A percentile compares a stretch with the other conserved stretches of the same genome.
Evolutionary conservation across 2,888 invertebrate genomes (phyloP).

Genomic region (Cosmorhoe ocellata): DNA sequence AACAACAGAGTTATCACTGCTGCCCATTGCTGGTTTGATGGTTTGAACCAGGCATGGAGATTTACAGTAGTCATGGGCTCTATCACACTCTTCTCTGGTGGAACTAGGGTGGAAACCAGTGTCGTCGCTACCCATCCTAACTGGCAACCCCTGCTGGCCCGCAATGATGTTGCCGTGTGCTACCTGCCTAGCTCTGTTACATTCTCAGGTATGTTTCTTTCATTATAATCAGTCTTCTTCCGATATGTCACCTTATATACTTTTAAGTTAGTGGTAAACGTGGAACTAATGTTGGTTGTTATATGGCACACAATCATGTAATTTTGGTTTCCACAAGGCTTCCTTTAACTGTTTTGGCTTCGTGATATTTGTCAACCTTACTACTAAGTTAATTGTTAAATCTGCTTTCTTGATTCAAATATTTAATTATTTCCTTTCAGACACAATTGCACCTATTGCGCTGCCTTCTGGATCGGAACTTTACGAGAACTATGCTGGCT

Average conservation of each 20-base stretch:
- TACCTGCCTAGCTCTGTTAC: slow-evolving; percentile 34
- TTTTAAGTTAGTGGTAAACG: too few relatives aligned
- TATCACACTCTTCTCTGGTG: slow-evolving; percentile 49
- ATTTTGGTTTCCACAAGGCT: background rate
- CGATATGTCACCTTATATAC: too few relatives aligned
- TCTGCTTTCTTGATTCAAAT: too few relatives aligned
- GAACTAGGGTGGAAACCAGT: slow-evolving; percentile 44
- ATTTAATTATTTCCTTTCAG: slow-evolving; percentile 24
- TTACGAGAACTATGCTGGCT: slow-evolving; percentile 36
- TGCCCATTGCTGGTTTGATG: slow-evolving; percentile 60
- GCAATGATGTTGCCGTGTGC: slow-evolving; percentile 57
- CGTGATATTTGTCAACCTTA: too few relatives aligned
- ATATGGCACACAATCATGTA: too few relatives aligned
- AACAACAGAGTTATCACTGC: slow-evolving; percentile 44
- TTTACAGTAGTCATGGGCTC: slow-evolving; percentile 58
- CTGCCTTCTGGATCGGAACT: slow-evolving; percentile 41
- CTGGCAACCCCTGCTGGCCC: slow-evolving; percentile 45
- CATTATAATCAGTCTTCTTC: too few relatives aligned
- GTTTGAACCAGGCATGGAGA: slow-evolving; percentile 46
- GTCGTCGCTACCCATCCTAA: slow-evolving; percentile 45
- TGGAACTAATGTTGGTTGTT: too few relatives aligned
- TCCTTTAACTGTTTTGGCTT: background rate
- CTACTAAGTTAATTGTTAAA: too few relatives aligned
- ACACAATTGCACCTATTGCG: slow-evolving; percentile 38
- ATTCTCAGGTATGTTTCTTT: slow-evolving; percentile 38